Percentiles rank a stretch among this genome's conserved stretches.
Evolutionary conservation across 1,140 invertebrate species (phyloP).

Genomic region (Drosophila miranda): DNA sequence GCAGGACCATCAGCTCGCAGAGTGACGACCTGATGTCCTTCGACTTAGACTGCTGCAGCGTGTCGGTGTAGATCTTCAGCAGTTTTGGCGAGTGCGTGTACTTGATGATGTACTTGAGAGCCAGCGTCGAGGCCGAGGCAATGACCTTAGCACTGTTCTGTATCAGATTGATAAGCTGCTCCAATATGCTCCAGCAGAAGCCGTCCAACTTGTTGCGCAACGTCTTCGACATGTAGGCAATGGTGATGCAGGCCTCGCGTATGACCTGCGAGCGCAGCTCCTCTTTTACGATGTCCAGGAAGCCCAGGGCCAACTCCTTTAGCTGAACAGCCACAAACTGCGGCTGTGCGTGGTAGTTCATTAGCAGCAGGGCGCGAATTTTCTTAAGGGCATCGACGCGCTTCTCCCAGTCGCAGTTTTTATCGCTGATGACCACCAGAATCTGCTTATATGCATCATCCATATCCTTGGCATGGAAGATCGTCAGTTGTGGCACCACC

Average conservation of each 20-base stretch:
- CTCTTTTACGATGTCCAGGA: conserved; percentile 91
- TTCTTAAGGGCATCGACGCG: conserved; percentile 94
- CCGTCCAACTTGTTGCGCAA: conserved; percentile 92
- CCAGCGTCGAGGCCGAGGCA: conserved; percentile 93
- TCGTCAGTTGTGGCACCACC: conserved; percentile 90
- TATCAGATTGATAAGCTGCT: conserved; percentile 94
- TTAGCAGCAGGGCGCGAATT: conserved; percentile 90
- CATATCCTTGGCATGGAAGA: conserved; percentile 93
- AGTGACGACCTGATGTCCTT: conserved; percentile 92
- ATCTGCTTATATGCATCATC: conserved; percentile 92
- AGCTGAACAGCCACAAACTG: conserved; percentile 90
- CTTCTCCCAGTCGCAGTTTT: conserved; percentile 96
- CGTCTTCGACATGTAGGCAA: conserved; percentile 94
- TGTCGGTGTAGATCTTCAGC: conserved; percentile 92
- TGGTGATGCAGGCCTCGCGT: conserved; percentile 96
- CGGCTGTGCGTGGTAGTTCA: conserved; percentile 89
- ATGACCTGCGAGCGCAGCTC: conserved; percentile 92
- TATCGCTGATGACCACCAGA: conserved; percentile 89
- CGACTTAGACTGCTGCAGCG: conserved; percentile 91
- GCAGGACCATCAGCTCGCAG: conserved; percentile 92
- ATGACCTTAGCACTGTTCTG: conserved; percentile 98
- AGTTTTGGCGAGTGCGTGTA: conserved; percentile 93
- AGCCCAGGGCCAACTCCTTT: conserved; percentile 90
- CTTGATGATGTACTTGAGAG: conserved; percentile 94
- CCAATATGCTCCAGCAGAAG: conserved; percentile 92